These are phyloP conservation scores for Pardalotus punctatus DNA, from an alignment of 2,113 vertebrate genomes.

Conservation along the genomic window DNA sequence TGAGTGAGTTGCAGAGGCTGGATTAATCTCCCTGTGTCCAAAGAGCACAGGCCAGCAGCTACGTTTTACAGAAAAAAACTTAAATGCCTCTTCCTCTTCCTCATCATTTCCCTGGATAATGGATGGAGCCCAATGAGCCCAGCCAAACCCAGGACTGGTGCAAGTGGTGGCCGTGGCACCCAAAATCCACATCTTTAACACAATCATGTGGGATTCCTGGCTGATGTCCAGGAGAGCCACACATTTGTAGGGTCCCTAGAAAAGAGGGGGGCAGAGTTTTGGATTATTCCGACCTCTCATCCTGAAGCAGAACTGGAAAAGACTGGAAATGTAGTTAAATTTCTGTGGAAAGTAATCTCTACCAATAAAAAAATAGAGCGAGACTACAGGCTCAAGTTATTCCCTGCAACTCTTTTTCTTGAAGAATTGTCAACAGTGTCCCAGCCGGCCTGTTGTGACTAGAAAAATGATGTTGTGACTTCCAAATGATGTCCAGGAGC, in stretches of 20 bases:
- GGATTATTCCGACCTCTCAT: not conserved
- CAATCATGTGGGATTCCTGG: not conserved
- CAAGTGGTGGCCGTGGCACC: fast-evolving
- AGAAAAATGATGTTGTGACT: not conserved
- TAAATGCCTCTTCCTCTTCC: not conserved
- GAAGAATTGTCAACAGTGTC: not conserved
- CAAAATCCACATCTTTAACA: not conserved
- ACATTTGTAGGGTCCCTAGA: not conserved
- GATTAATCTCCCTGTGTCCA: not conserved
- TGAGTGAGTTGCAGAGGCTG: not conserved
- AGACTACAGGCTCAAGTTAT: not conserved
- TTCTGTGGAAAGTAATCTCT: not conserved
- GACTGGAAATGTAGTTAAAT: not conserved
- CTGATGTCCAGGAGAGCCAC: not conserved
- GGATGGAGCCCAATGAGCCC: not conserved
- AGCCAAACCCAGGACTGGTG: not conserved
- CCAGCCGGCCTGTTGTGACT: not conserved
- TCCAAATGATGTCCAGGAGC: not conserved
- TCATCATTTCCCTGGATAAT: not conserved
- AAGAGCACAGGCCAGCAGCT: not conserved
- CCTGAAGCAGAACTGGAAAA: not conserved
- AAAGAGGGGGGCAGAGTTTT: not conserved
- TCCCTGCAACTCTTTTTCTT: not conserved
- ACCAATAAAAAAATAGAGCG: not conserved
- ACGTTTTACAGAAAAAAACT: not conserved